Percentiles rank a stretch among this genome's conserved stretches.
phyloP scores from a whole-genome alignment of 2,113 vertebrate genomes.

The Oreamnos americanus region DNA sequence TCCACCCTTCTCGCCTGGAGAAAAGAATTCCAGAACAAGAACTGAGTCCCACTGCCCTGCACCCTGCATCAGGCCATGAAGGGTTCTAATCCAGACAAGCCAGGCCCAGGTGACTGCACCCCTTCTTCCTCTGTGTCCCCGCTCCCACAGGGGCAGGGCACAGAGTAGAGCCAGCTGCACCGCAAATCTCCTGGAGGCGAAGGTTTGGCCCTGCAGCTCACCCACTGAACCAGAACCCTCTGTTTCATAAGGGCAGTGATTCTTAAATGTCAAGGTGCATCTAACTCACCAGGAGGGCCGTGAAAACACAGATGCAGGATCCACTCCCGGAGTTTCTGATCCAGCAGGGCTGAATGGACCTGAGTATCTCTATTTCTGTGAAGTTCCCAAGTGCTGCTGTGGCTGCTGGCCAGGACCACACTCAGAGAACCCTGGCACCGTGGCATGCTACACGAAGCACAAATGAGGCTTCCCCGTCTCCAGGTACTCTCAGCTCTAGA shows the following conservation, averaged over 20 bases:
- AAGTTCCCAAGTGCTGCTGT: not conserved
- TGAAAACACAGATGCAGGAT: too few species aligned
- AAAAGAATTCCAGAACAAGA: not conserved
- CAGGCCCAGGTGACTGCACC: not conserved
- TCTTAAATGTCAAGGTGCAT: not conserved
- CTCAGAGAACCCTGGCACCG: fast-evolving
- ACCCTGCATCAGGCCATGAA: not conserved
- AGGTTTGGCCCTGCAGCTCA: too few species aligned
- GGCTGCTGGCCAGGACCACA: not conserved
- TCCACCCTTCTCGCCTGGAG: not conserved
- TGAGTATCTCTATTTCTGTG: not conserved
- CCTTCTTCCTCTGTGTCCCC: not conserved
- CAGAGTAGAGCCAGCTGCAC: fast-evolving
- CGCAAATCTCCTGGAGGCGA: not conserved
- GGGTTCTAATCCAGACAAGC: not conserved
- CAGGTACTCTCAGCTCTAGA: not conserved
- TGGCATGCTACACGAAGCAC: not conserved
- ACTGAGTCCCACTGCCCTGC: not conserved
- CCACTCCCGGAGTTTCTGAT: not conserved
- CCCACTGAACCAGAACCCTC: not conserved
- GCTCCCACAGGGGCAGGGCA: fast-evolving
- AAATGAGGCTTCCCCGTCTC: not conserved
- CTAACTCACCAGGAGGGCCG: not conserved
- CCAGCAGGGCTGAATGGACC: not conserved
- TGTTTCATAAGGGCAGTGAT: not conserved